Base-by-base conservation (phyloP, 2,888 invertebrate genomes). In the Chaetoderma sp. region DNA sequence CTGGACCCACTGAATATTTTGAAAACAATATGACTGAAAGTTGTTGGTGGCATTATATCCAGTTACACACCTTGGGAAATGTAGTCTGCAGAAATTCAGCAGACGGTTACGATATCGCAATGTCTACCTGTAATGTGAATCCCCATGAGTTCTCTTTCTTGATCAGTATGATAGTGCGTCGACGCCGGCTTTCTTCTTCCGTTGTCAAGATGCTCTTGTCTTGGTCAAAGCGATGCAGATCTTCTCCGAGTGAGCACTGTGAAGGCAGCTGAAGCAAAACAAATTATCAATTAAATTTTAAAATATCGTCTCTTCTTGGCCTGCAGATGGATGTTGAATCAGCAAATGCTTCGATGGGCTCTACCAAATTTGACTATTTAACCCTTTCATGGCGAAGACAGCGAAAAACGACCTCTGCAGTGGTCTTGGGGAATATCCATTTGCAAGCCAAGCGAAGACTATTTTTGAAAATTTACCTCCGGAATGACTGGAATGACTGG, bases 91-190 rank as follows among this genome's bases (percentile, higher is more conserved):
- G 2, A 42, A 42, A 18, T 18, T 21, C 6, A 42, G 3, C 6
- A 42, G 42, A 21, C 42, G 4, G 6, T 42, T n/a, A 5, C 3
- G 2, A 4, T 18, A 18, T 21, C 21, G n/a, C 3, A 21, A 18
- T 5, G 3, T 18, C 47, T 83, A 91, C 91, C 89, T 91, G 97
- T 42, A 98, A 89, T 0, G 97, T 97, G 87, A 98, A 98, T 16
- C 98, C 98, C 86, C 94, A 98, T 32, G 93, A 93, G 49, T 93
- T 93, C 85, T 93, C 68, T 33, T 75, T 68, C 86, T 96, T 95
- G 4, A 95, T 92, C 39, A 88, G 82, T 67, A 72, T 66, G 6
- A 98, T 95, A 67, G 97, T 96, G 18, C 97, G 93, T 47, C 97
- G 90, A 67, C 94, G 90, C 23, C 94, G 89, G 78, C 95, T 93